Conservation (phyloP, 2,113 vertebrate genomes). For the Pachypanchax playfairii region DNA sequence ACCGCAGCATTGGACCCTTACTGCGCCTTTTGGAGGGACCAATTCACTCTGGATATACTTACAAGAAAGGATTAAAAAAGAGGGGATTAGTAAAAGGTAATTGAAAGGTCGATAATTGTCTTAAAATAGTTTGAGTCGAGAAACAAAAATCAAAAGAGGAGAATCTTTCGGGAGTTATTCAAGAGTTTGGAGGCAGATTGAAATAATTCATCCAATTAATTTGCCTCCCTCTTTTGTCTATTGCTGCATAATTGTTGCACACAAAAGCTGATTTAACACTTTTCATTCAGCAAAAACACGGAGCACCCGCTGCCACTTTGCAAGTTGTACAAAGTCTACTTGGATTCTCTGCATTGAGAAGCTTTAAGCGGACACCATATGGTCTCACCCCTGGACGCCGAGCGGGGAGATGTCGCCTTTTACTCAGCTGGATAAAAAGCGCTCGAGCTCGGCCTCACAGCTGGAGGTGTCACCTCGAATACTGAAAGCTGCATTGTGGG, state of each 20-base stretch:
- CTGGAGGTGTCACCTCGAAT: conserved; percentile 77
- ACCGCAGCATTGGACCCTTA: conserved; percentile 64
- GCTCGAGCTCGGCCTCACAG: conserved; percentile 71
- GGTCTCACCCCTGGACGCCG: conserved; percentile 54
- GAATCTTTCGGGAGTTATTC: too few species aligned
- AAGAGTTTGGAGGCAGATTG: too few species aligned
- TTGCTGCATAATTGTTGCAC: too few species aligned
- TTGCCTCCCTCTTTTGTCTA: too few species aligned
- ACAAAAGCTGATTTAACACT: not conserved
- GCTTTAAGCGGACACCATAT: conserved; percentile 50
- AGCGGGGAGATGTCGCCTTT: conserved; percentile 44
- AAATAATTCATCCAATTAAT: too few species aligned
- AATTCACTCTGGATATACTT: conserved; percentile 73
- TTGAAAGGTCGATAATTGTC: conserved; percentile 41
- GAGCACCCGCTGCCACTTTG: not conserved
- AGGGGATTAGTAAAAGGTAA: conserved; percentile 71
- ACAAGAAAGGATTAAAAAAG: conserved; percentile 72
- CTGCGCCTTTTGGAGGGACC: conserved; percentile 62
- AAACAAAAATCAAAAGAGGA: too few species aligned
- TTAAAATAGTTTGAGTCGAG: too few species aligned
- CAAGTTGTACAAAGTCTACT: conserved; percentile 1
- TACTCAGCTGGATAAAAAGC: conserved; percentile 66
- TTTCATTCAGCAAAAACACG: too few species aligned
- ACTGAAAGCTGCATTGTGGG: conserved; percentile 61
- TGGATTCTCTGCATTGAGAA: too few species aligned